Percentiles rank a stretch among this genome's conserved stretches.
Conservation (phyloP, 2,113 vertebrate species). For the Oceanites oceanicus region DNA sequence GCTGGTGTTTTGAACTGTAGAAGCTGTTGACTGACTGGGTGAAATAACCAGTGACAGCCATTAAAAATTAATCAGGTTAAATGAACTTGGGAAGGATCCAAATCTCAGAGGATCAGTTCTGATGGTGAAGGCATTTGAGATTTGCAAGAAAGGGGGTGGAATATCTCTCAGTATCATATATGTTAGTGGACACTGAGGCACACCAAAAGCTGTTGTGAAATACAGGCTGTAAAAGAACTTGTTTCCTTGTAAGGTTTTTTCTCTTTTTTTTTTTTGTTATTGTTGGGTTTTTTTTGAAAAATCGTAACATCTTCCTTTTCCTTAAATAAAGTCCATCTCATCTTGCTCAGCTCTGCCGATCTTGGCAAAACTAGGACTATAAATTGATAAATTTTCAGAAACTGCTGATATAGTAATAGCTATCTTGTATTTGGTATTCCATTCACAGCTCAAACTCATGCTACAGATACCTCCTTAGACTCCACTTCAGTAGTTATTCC, state of each 20-base stretch:
- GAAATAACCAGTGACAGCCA: slow-evolving; percentile 5
- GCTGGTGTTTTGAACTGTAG: slow-evolving; percentile 35
- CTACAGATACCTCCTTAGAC: not conserved
- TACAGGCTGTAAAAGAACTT: not conserved
- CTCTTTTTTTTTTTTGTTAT: no score
- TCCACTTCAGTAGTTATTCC: not conserved
- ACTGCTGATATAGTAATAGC: not conserved
- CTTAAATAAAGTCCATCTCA: not conserved
- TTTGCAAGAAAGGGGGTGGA: not conserved
- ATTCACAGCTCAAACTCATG: not conserved
- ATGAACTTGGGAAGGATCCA: not conserved
- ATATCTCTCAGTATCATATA: not conserved
- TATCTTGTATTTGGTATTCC: not conserved
- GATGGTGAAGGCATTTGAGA: not conserved
- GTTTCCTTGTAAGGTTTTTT: not conserved
- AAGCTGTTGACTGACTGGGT: slow-evolving; percentile 11
- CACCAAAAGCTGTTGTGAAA: not conserved
- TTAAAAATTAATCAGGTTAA: slow-evolving; percentile 47
- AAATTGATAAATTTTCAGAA: not conserved
- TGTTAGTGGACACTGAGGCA: not conserved
- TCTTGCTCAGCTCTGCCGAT: not conserved
- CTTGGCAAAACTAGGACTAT: not conserved
- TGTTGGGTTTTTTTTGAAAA: not conserved
- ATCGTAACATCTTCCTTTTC: not conserved
- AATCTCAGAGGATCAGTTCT: not conserved